Base-by-base conservation (phyloP, 1,140 invertebrate species). In the Carposina sasakii region DNA sequence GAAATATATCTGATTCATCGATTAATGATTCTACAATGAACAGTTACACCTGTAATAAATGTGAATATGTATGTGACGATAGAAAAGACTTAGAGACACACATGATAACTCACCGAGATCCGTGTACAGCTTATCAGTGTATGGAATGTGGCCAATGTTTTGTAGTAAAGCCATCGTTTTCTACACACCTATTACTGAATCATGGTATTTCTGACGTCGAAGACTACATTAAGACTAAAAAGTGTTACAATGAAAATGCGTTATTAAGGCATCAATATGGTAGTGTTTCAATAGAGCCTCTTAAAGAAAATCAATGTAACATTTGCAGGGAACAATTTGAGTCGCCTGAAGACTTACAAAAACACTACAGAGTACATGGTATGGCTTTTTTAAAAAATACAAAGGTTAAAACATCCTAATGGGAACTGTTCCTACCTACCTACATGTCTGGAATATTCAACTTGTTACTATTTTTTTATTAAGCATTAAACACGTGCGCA, bases 91-190 rank as follows among this genome's bases (percentile, higher is more conserved):
- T 90, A 52, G 82, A 88, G 37, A 58, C 67, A 12, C 90, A 91
- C 56, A 84, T 91, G 12, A 73, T 81, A 0, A 64, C 52, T 2
- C 88, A 88, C 67, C 87, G 87, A 55, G 84, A 89, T 45, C 82
- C 87, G 9, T 87, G 83, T 17, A 88, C 85, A 44, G 84, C 87
- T 33, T 90, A 89, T 60, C 85, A 91, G 45, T 92, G 90, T 60
- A 74, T 90, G 64, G 90, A 92, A 63, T 92, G 90, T 61, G 90
- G 90, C 1, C 85, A 89, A 50, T 90, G 89, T 68, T 91, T 91
- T 63, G 88, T 89, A 12, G 90, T 90, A 1, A 88, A 87, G 48
- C 87, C 88, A 3, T 89, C 89, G 33, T 83, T 92, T 44, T 83
- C 87, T 5, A 91, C 88, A 70, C 90, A 92, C 73, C 72, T 92